These are phyloP conservation scores for Eupeodes corollae DNA, from an alignment of 1,140 invertebrate genomes.

Conservation along the genomic window DNA sequence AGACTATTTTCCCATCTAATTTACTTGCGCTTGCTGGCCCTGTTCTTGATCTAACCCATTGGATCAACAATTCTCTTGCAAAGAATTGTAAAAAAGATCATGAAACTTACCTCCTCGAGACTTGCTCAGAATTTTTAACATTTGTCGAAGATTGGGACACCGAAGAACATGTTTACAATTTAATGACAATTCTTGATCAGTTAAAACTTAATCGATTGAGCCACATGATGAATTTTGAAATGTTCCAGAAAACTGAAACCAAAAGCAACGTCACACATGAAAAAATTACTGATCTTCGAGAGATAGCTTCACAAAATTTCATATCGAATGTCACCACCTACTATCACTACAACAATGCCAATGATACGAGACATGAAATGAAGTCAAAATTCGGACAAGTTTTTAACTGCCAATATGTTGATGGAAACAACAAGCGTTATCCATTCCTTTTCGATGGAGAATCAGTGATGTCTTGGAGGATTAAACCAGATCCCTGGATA, in stretches of 20 bases:
- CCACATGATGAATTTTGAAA: constrained; percentile 25
- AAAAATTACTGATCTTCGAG: constrained; percentile 17
- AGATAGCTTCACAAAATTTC: constrained; percentile 31
- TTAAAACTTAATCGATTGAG: constrained; percentile 24
- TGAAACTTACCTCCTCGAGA: constrained; percentile 22
- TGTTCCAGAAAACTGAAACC: constrained; percentile 24
- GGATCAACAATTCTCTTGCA: constrained; percentile 25
- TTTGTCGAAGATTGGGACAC: constrained; percentile 33
- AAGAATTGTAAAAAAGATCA: constrained; percentile 28
- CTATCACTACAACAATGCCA: constrained; percentile 31
- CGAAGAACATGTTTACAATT: constrained; percentile 12
- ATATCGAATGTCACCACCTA: constrained; percentile 30
- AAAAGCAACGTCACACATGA: background rate
- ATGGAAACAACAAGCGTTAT: constrained; percentile 26
- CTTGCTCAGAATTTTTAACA: constrained; percentile 27
- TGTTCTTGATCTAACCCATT: constrained; percentile 24
- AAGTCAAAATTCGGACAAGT: constrained; percentile 32
- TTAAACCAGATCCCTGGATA: constrained; percentile 41
- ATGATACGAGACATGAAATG: constrained; percentile 26
- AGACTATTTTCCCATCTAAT: constrained; percentile 23
- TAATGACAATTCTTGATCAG: constrained; percentile 14
- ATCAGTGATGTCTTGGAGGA: constrained; percentile 34
- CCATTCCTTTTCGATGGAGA: constrained; percentile 33
- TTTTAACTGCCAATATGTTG: constrained; percentile 31
- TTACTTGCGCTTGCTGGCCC: constrained; percentile 22